Evolutionary conservation across 2,113 vertebrate species (phyloP).

Genomic region (Pygathrix nemaeus): DNA sequence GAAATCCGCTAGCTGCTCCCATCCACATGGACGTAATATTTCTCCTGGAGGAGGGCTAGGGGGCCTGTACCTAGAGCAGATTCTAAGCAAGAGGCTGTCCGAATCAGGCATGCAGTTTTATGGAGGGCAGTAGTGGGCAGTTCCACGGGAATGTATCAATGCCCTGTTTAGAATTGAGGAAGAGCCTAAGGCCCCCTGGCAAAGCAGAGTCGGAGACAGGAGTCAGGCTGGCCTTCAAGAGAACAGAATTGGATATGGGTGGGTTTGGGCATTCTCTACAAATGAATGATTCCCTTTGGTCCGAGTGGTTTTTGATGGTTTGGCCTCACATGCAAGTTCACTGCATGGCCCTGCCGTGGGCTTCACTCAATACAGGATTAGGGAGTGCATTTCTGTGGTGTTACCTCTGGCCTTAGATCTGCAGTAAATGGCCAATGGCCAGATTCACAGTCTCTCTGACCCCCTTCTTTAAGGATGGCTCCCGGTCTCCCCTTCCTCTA

Average conservation of each 20-base stretch:
- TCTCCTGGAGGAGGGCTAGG: not conserved
- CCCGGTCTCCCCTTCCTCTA: not conserved
- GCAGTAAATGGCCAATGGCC: not conserved
- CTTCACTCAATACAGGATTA: not conserved
- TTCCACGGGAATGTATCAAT: not conserved
- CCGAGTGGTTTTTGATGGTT: not conserved
- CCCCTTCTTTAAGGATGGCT: not conserved
- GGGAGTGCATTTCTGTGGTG: not conserved
- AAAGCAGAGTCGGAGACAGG: not conserved
- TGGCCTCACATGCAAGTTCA: not conserved
- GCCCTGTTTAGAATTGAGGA: not conserved
- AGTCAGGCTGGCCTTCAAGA: not conserved
- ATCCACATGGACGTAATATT: not conserved
- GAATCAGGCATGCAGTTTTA: not conserved
- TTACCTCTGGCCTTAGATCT: not conserved
- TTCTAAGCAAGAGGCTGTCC: not conserved
- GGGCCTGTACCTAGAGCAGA: not conserved
- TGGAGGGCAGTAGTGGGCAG: not conserved
- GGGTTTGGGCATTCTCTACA: not conserved
- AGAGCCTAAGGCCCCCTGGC: not conserved
- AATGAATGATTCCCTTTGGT: not conserved
- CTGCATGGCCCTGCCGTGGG: not conserved
- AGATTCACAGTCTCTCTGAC: not conserved
- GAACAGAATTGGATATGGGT: rapidly evolving
- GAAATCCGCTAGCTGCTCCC: not conserved